Base-by-base conservation (phyloP, 2,888 invertebrate genomes). In the Rhaphigaster nebulosa region DNA sequence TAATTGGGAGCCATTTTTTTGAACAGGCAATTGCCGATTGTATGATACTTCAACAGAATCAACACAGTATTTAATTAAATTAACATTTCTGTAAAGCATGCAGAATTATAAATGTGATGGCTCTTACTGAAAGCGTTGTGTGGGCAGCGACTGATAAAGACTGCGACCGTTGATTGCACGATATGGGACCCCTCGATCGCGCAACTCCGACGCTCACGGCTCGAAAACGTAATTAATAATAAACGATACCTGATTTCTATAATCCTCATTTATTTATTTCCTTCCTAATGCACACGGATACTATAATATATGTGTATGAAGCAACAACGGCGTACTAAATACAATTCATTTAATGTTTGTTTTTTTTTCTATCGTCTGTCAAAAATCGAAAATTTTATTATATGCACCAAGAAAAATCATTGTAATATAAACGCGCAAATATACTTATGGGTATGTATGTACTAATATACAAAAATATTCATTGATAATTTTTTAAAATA, bases 101-200 rank as follows among this genome's bases (percentile, higher is more conserved):
- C 34, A 76, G 20, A 76, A 76, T 76, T 38, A 12, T 20, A 76
- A 38, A 76, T 34, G 70, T 38, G 38, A 38, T 20, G 18, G 20
- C 3, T 38, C 70, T 76, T 76, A 76, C 70, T 76, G 70, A 8
- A 76, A 76, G 70, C 34, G 38, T 38, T 20, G 38, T 38, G 70
- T 76, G 70, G 70, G 70, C 70, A 76, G 70, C 70, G 1, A 29
- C 70, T 76, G 70, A 76, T 76, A 76, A 76, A 76, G 34, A 76
- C 70, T 20, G 18, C 20, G 70, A 38, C 70, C 20, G 70, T 76
- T 76, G 70, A 76, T 76, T 76, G 70, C 70, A 76, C 70, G 70
- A 76, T 76, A 76, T 76, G 34, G 8, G 18, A 4, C 23, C 26
- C 70, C 10, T 20, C 70, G 0, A 76, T 0, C 70, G 70, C 70